These are phyloP conservation scores for Lates japonicus DNA, from an alignment of 2,797 vertebrate species.

Conservation along the genomic window DNA sequence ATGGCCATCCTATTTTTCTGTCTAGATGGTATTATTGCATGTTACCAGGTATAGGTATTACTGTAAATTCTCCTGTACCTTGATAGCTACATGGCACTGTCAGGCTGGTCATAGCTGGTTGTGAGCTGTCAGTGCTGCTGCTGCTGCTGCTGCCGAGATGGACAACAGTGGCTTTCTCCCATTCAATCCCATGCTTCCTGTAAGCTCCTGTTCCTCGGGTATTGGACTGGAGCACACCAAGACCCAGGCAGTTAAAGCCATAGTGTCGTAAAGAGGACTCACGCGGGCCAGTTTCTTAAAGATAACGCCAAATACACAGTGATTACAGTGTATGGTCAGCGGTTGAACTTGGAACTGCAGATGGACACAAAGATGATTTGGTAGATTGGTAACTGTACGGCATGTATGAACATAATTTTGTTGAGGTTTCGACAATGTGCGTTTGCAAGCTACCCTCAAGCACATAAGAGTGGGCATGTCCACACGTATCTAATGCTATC, in stretches of 20 bases:
- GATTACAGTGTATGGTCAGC: conserved; percentile 76
- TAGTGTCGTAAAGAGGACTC: conserved; percentile 82
- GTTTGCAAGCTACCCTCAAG: neutral
- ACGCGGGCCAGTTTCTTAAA: conserved; percentile 79
- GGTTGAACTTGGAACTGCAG: conserved; percentile 62
- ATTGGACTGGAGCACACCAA: conserved; percentile 76
- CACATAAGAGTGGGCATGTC: conserved; percentile 1
- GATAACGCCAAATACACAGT: conserved; percentile 83
- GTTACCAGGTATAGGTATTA: neutral
- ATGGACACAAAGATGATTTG: conserved; percentile 62
- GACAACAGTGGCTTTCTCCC: conserved; percentile 70
- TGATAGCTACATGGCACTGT: conserved; percentile 9
- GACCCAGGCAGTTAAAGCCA: conserved; percentile 84
- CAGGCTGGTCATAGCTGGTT: conserved; percentile 50
- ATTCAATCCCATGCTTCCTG: conserved; percentile 73
- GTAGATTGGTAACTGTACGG: conserved; percentile 38
- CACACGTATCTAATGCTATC: conserved; percentile 18
- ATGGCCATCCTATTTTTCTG: neutral
- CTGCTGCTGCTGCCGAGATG: conserved; percentile 58
- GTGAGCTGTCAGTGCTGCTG: conserved; percentile 35
- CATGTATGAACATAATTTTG: conserved; percentile 18
- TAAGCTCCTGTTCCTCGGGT: conserved; percentile 78
- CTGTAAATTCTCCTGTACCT: conserved; percentile 17
- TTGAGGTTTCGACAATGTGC: conserved; percentile 1
- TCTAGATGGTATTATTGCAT: too few relatives aligned